Base-by-base conservation (phyloP, 2,888 invertebrate species). In the Cryptosula pallasiana region DNA sequence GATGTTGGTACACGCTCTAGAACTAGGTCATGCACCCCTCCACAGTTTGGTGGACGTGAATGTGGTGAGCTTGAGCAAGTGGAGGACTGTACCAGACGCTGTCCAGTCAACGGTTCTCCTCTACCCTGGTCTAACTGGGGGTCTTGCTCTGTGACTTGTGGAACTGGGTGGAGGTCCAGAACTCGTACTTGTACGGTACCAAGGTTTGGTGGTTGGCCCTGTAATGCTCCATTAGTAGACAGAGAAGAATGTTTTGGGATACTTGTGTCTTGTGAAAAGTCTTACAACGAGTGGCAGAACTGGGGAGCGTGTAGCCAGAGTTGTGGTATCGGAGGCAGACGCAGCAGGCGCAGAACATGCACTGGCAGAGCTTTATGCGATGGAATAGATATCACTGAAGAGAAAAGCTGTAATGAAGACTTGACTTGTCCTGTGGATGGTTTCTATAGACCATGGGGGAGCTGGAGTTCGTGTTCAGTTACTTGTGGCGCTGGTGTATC, bases 61-160 rank as follows among this genome's bases (percentile, higher is more conserved):
- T 63, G 63, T 63, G 63, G 63, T 9, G 9, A 20, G 32, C 13
- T 63, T 9, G 63, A 63, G n/a, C 13, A 63, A 63, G 16, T 5
- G 3, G 9, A 2, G 16, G 2, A 2, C 2, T 63, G 63, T 32
- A 29, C 32, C 13, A 63, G 29, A 34, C 29, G 13, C 9, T 63
- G 63, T 32, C 32, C 2, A 32, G 34, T 63, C 5, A 34, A 63
- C 32, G 63, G 63, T 2, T 3, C 32, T 63, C 29, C 63, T 13
- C n/a, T 63, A 63, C 63, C 29, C 25, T 63, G 63, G 63, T 9
- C 25, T 34, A 3, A 20, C 9, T 63, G 63, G 63, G 32, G 63
- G 13, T 63, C 63, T 3, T 63, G 63, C 63, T 63, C 63, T 13
- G 63, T 32, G 25, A 63, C 63, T 3, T 63, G 63, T 34, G 63